phyloP scores from a whole-genome alignment of 2,888 invertebrate genomes.

The Steinernema scapterisci region DNA sequence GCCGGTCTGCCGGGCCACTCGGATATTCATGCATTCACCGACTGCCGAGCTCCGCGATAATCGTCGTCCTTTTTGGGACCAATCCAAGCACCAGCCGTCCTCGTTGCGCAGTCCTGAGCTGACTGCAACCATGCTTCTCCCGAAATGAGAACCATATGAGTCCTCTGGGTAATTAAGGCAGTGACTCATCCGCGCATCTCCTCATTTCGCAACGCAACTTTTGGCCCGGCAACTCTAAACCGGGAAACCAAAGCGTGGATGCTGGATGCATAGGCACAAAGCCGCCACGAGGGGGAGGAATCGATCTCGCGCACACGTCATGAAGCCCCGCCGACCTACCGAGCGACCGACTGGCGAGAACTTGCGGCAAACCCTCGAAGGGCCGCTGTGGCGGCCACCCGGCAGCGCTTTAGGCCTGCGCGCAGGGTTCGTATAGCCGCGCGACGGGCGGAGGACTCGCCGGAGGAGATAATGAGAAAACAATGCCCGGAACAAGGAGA shows the following conservation, averaged over 20 bases:
- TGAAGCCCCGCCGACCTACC: neutral
- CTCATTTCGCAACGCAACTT: neutral
- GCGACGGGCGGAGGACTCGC: neutral
- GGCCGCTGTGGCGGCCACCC: conserved; percentile 4
- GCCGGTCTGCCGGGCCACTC: conserved; percentile 9
- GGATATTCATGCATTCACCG: conserved; percentile 18
- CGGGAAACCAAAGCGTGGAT: neutral
- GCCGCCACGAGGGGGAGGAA: neutral
- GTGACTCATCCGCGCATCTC: neutral
- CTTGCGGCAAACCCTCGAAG: neutral
- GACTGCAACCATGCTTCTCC: too few species aligned
- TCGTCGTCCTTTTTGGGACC: too few species aligned
- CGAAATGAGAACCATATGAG: neutral
- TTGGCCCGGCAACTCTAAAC: neutral
- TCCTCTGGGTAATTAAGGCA: neutral
- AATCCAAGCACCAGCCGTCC: too few species aligned
- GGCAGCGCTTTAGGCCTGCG: neutral
- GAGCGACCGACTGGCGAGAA: neutral
- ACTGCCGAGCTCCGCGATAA: too few species aligned
- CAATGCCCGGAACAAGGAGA: neutral
- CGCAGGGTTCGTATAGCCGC: conserved; percentile 17
- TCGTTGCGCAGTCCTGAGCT: too few species aligned
- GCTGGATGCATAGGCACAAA: neutral
- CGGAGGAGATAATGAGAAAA: conserved; percentile 26
- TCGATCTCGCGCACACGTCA: conserved; percentile 31